These are phyloP conservation scores for Sebastes cheni DNA, from an alignment of 2,797 vertebrate genomes.

Conservation along the genomic window DNA sequence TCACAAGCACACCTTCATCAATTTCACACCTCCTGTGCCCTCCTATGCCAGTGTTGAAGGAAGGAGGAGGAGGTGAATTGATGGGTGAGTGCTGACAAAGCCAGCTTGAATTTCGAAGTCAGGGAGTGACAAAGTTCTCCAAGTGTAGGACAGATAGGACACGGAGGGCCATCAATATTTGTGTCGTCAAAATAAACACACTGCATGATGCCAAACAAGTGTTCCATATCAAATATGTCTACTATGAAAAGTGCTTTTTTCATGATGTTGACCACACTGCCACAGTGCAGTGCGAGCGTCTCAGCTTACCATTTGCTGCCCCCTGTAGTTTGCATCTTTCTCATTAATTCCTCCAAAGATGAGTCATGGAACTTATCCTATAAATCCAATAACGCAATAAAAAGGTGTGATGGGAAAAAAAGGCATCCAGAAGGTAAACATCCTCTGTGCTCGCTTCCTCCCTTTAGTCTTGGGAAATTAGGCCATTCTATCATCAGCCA, in stretches of 20 bases:
- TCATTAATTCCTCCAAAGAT: slow-evolving; percentile 39
- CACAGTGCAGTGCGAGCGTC: not conserved
- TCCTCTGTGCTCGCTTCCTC: slow-evolving; percentile 48
- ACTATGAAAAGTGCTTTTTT: not conserved
- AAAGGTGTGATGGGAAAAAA: slow-evolving; percentile 46
- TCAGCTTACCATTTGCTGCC: slow-evolving; percentile 85
- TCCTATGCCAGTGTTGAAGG: slow-evolving; percentile 66
- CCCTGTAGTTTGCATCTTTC: slow-evolving; percentile 79
- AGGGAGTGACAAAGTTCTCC: slow-evolving; percentile 46
- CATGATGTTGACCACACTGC: not conserved
- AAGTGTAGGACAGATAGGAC: slow-evolving; percentile 38
- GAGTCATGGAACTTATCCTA: slow-evolving; percentile 44
- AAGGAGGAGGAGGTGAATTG: slow-evolving; percentile 58
- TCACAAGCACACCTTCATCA: slow-evolving; percentile 76
- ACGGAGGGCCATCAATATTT: slow-evolving; percentile 20
- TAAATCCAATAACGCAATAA: slow-evolving; percentile 57
- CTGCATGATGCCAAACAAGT: not conserved
- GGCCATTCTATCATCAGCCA: slow-evolving; percentile 65
- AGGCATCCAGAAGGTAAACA: slow-evolving; percentile 65
- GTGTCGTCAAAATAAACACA: slow-evolving; percentile 16
- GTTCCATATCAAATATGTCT: not conserved
- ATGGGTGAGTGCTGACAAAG: slow-evolving; percentile 69
- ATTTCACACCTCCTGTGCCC: slow-evolving; percentile 71
- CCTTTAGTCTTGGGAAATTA: slow-evolving; percentile 62
- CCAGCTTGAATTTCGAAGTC: slow-evolving; percentile 47